These are phyloP conservation scores for Aleiodes leptofemur DNA, from an alignment of 2,888 invertebrate species.

Conservation along the genomic window DNA sequence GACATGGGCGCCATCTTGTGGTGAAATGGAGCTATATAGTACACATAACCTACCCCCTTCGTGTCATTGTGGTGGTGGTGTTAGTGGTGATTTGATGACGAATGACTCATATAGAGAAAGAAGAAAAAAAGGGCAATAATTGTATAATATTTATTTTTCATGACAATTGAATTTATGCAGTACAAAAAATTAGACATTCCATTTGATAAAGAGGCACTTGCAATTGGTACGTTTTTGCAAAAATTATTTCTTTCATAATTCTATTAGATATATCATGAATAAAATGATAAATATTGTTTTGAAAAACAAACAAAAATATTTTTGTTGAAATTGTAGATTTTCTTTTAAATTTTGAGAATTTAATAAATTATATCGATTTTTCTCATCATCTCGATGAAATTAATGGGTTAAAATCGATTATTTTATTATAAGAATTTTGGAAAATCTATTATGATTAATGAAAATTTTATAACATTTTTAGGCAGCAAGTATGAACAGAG, in stretches of 20 bases:
- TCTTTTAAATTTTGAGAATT: no score
- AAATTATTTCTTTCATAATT: not conserved
- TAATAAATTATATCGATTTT: no score
- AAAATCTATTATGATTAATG: no score
- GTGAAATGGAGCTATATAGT: not conserved
- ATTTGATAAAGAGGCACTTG: not conserved
- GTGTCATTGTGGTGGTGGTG: not conserved
- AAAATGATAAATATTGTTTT: no score
- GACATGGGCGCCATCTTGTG: slow-evolving; percentile 5
- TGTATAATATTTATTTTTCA: slow-evolving; percentile 14
- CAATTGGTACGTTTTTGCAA: not conserved
- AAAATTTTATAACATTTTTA: not conserved
- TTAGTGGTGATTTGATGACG: slow-evolving; percentile 12
- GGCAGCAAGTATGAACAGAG: slow-evolving; percentile 21
- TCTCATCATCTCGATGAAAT: no score
- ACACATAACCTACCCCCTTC: slow-evolving; percentile 17
- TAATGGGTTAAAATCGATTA: no score
- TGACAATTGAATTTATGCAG: slow-evolving; percentile 29
- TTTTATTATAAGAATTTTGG: no score
- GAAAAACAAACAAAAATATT: no score
- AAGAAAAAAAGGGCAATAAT: not conserved
- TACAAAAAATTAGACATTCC: slow-evolving; percentile 7
- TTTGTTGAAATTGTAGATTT: no score
- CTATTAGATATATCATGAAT: no score
- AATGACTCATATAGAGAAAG: slow-evolving; percentile 9